These are phyloP conservation scores for Cichladusa arquata DNA, from an alignment of 2,113 vertebrate species.

Conservation along the genomic window DNA sequence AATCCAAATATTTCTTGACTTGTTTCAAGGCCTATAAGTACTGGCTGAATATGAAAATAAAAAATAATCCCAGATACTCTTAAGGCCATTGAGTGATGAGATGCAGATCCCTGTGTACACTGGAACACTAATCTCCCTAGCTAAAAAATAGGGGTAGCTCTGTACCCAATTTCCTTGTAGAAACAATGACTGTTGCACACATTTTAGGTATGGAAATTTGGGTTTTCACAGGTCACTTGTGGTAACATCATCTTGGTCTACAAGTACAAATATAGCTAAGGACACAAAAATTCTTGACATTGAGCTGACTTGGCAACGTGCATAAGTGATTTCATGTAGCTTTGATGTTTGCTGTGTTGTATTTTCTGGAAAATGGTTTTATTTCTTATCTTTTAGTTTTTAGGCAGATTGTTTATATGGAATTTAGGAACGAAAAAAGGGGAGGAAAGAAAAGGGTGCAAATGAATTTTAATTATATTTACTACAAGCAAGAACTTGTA, in stretches of 20 bases:
- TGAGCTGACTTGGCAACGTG: background rate
- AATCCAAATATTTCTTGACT: background rate
- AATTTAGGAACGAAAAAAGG: background rate
- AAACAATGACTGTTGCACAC: background rate
- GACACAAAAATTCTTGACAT: background rate
- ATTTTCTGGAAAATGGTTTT: background rate
- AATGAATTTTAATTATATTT: slow-evolving; percentile 29
- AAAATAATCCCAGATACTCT: background rate
- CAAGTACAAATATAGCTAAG: slow-evolving; percentile 8
- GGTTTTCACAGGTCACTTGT: slow-evolving; percentile 28
- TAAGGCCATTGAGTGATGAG: background rate
- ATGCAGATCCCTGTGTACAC: background rate
- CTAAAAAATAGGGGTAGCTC: background rate
- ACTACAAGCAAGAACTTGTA: background rate
- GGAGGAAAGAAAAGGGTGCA: background rate
- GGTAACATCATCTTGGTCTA: slow-evolving; percentile 14
- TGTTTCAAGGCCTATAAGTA: background rate
- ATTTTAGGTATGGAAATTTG: background rate
- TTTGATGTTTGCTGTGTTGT: background rate
- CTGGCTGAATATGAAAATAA: background rate
- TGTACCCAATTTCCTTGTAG: background rate
- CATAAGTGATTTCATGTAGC: background rate
- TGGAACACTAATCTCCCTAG: background rate
- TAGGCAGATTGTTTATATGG: background rate
- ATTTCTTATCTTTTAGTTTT: background rate